Conservation (phyloP, 2,888 invertebrate genomes). For the Antheraea yamamai region DNA sequence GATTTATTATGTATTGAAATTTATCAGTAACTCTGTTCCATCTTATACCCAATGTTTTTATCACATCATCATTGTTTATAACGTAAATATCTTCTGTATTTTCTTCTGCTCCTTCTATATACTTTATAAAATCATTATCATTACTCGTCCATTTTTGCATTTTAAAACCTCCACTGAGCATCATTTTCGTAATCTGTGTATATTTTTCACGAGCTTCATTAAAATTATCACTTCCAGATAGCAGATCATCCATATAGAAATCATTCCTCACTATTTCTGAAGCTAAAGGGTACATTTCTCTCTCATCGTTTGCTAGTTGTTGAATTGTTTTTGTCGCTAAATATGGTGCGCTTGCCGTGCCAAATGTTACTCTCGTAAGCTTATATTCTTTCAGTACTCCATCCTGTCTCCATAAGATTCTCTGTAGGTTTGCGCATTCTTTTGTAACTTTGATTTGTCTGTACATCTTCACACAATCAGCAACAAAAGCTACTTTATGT, state of each 20-base stretch:
- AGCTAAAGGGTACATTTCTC: neutral
- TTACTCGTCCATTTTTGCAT: constrained; percentile 1
- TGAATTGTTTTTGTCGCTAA: constrained; percentile 21
- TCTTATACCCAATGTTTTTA: neutral
- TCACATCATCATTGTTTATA: neutral
- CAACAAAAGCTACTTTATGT: constrained; percentile 12
- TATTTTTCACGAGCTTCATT: neutral
- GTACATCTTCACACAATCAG: constrained; percentile 23
- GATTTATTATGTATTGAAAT: neutral
- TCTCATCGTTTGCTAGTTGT: neutral
- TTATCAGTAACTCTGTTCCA: constrained; percentile 1
- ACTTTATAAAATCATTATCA: neutral
- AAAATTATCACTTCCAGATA: too few species aligned
- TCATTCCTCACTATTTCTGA: neutral
- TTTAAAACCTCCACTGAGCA: neutral
- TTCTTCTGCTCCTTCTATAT: neutral
- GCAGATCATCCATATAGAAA: too few species aligned
- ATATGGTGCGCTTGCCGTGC: constrained; percentile 10
- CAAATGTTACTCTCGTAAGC: constrained; percentile 15
- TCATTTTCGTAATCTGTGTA: neutral
- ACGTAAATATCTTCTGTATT: neutral
- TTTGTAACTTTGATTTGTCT: constrained; percentile 3
- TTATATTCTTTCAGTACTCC: neutral
- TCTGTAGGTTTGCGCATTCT: constrained; percentile 18
- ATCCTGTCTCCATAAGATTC: constrained; percentile 14